Base-by-base conservation (phyloP, 2,888 invertebrate species). In the Noctua comes region DNA sequence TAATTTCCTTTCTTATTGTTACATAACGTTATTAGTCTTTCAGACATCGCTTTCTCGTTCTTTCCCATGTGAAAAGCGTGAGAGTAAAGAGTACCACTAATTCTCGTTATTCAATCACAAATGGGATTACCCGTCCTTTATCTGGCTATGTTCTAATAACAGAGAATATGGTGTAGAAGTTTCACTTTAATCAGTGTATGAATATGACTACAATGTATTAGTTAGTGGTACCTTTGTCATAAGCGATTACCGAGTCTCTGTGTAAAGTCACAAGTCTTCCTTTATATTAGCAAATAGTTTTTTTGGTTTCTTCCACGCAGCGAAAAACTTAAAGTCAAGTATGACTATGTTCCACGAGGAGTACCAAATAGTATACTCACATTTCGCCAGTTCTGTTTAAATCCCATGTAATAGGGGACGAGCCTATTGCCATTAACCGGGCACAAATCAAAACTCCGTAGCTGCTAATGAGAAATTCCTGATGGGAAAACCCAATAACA, bases 41-140 rank as follows among this genome's bases (percentile, higher is more conserved):
- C 65, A 73, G 66, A 82, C 57, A 77, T 76, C 24, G 40, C 48
- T 57, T n/a, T 82, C 73, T 82, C 73, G 62, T 7, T 82, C 51
- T 8, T 3, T 48, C 27, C 1, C 13, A 7, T 36, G 40, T n/a
- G 11, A 46, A 31, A 43, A 16, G 7, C 27, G 13, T 31, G 46
- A 24, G 57, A 74, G 73, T 73, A 46, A 82, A 71, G 74, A 77
- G 65, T 24, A 69, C 48, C 27, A 36, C n/a, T n/a, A 31, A 68
- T 64, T 51, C 51, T 51, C 68, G 64, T 74, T 77, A 77, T 74
- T 74, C 62, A 54, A 73, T 54, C 31, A 36, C 48, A 68, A 76
- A 73, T 76, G 18, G 27, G 31, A 82, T 73, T 51, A 36, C 62
- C 27, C 36, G 13, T 7, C 48, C 48, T 73, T 59, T 65, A 65